Base-by-base conservation (phyloP, 2,888 invertebrate species). In the Morpho achilles region DNA sequence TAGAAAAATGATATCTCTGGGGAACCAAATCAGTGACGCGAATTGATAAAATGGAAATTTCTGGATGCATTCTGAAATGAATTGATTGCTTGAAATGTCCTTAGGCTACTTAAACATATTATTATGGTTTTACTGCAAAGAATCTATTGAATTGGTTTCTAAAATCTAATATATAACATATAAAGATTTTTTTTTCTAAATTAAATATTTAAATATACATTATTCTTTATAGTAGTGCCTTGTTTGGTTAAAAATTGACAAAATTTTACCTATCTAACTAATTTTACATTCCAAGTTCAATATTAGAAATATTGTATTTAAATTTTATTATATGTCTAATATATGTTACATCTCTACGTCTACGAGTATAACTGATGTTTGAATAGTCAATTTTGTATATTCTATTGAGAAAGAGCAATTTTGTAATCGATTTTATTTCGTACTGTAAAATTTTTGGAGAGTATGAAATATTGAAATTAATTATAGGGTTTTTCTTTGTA, bases 401-500 rank as follows among this genome's bases (percentile, higher is more conserved):
- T 41, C 10, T 56, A 58, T 58, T 43, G 16, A 56, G 22, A 50
- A 10, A 45, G 8, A 8, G n/a, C 22, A 53, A 46, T 7, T 53
- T 40, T 53, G 3, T 40, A 32, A 53, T 16, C 1, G 7, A n/a
- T 48, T 45, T 42, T 10, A 1, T 54, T 51, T n/a, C 23, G 48
- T 44, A 55, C 5, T 55, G 39, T 44, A 40, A 50, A 55, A 46
- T 58, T 47, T 52, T 55, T 54, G 57, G 54, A 55, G 45, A 51
- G 56, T 62, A 53, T 50, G 49, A 41, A 53, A 44, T 52, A 44
- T 40, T 43, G 54, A 23, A 52, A 50, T 48, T 39, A 55, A 43
- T 42, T 40, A 42, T 53, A 50, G 47, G 8, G 32, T 74, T 79
- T 75, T 73, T 72, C 76, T 75, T 81, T 71, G 70, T 71, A 82